Conservation (phyloP, 2,888 invertebrate species). For the Orthosia cruda region DNA sequence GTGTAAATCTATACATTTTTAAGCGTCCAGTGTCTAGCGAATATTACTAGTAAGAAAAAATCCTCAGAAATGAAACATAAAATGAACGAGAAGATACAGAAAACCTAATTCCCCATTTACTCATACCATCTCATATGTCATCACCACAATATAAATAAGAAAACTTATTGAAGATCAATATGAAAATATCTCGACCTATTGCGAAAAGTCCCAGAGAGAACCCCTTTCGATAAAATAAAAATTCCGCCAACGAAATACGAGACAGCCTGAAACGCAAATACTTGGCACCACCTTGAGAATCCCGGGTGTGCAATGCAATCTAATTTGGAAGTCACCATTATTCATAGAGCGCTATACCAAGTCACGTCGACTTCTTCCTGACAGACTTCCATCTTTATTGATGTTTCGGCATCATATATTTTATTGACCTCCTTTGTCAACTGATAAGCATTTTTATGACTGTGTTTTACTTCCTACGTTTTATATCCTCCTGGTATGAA, state of each 20-base stretch:
- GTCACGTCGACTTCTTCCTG: slow-evolving; percentile 79
- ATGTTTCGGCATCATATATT: slow-evolving; percentile 74
- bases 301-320: slow-evolving; percentile 76
- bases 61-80: background rate
- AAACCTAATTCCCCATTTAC: background rate
- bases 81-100: background rate
- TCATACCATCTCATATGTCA: slow-evolving; percentile 7
- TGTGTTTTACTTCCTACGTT: slow-evolving; percentile 64
- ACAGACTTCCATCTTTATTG: slow-evolving; percentile 75
- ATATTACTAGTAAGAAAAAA: background rate
- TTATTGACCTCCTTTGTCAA: slow-evolving; percentile 70
- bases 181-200: slow-evolving; percentile 40
- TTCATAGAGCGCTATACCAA: slow-evolving; percentile 73
- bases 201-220: slow-evolving; percentile 51
- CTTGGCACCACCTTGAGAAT: slow-evolving; percentile 72
- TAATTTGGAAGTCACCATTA: slow-evolving; percentile 80
- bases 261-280: slow-evolving; percentile 76
- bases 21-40: background rate
- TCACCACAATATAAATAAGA: slow-evolving; percentile 34
- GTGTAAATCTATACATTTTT: background rate
- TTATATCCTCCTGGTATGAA: slow-evolving; percentile 45
- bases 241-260: slow-evolving; percentile 68
- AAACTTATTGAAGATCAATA: slow-evolving; percentile 41
- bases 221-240: slow-evolving; percentile 57
- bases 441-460: slow-evolving; percentile 65